Percentiles rank a stretch among this genome's conserved stretches.
These are phyloP conservation scores for Drosophila phalerata DNA, from an alignment of 2,888 invertebrate species.

Conservation along the genomic window DNA sequence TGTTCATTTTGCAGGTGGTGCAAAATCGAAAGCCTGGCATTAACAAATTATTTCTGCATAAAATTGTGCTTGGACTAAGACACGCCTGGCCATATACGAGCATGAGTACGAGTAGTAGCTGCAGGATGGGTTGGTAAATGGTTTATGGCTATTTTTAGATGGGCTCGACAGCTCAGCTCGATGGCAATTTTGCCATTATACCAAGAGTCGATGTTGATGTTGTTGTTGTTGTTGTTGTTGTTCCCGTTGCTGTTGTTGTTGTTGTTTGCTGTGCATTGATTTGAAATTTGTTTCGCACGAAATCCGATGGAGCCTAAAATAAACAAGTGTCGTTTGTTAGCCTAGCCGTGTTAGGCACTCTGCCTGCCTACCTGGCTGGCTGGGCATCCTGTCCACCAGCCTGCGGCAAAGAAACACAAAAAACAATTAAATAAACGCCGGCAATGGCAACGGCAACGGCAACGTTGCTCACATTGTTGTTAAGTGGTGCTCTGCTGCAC, in stretches of 20 bases:
- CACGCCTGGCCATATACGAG: conserved; percentile 35
- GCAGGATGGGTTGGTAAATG: conserved; percentile 51
- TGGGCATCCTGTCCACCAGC: conserved; percentile 58
- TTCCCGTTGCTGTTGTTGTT: conserved; percentile 34
- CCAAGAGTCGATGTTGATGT: background rate
- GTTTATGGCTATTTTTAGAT: conserved; percentile 39
- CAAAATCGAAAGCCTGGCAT: conserved; percentile 59
- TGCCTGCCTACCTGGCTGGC: background rate
- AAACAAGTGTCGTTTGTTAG: conserved; percentile 69
- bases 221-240: conserved; percentile 29
- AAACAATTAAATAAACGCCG: conserved; percentile 65
- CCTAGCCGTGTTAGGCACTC: conserved; percentile 52
- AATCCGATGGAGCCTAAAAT: conserved; percentile 52
- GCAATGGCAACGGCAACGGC: conserved; percentile 8
- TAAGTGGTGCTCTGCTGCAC: conserved; percentile 27
- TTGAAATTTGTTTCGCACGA: conserved; percentile 75
- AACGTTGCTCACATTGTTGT: conserved; percentile 35
- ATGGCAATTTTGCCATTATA: conserved; percentile 47
- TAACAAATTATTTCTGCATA: conserved; percentile 74
- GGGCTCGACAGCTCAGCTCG: conserved; percentile 26
- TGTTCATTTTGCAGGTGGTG: conserved; percentile 28
- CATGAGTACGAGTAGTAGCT: conserved; percentile 1
- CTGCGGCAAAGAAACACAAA: conserved; percentile 27
- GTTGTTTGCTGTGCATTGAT: conserved; percentile 50
- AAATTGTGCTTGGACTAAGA: conserved; percentile 56